phyloP scores from a whole-genome alignment of 2,797 vertebrate genomes.

The Hemibagrus guttatus region DNA sequence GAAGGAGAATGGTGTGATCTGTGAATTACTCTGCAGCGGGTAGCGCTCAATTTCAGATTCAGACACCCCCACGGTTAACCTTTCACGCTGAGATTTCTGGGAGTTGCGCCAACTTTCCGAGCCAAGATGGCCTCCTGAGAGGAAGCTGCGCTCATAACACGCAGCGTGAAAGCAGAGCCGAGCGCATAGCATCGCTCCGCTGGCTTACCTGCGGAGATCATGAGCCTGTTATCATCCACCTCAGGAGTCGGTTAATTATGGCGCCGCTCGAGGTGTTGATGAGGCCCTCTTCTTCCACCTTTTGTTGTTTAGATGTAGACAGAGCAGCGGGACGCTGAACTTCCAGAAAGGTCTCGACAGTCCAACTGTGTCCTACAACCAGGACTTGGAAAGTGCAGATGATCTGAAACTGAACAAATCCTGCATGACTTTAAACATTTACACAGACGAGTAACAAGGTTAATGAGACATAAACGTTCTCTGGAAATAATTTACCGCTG shows the following conservation, averaged over 20 bases:
- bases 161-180: constrained; percentile 20
- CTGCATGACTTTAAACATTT: constrained; percentile 7
- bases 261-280: constrained; percentile 42
- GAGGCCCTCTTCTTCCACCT: constrained; percentile 40
- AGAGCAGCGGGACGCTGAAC: constrained; percentile 35
- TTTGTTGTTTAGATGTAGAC: constrained; percentile 40
- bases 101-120: constrained; percentile 56
- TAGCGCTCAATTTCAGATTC: constrained; percentile 31
- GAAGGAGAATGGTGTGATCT: constrained; percentile 20
- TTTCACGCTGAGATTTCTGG: constrained; percentile 58
- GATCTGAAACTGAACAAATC: constrained; percentile 13
- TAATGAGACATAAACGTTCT: not conserved
- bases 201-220: constrained; percentile 40
- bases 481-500: not conserved
- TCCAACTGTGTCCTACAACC: constrained; percentile 39
- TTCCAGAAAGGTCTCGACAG: constrained; percentile 37
- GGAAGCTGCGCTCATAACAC: constrained; percentile 31
- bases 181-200: constrained; percentile 11
- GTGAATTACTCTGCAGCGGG: constrained; percentile 23
- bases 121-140: constrained; percentile 48
- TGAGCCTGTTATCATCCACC: constrained; percentile 45
- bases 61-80: constrained; percentile 49
- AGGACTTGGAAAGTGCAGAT: constrained; percentile 21
- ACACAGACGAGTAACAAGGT: not conserved
- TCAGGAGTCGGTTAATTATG: constrained; percentile 47